A percentile compares a stretch with the other conserved stretches of the same genome.
Conservation (phyloP, 2,888 invertebrate genomes). For the Tipula confusa region DNA sequence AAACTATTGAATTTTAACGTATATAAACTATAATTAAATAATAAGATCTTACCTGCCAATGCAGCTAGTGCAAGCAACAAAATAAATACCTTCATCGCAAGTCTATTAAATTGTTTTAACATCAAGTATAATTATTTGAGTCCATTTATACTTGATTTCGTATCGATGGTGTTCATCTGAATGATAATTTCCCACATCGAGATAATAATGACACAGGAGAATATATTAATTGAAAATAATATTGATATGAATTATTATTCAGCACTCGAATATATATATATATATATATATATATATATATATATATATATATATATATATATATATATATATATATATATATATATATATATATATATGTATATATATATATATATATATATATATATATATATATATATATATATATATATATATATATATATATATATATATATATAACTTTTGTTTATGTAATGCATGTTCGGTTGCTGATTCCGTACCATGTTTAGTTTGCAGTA, state of each 20-base stretch:
- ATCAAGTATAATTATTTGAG: not conserved
- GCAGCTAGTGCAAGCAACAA: not conserved
- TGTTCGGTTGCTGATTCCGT: no score
- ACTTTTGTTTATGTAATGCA: no score
- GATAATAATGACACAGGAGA: no score
- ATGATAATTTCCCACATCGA: not conserved
- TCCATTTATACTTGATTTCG: not conserved
- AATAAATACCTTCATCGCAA: not conserved
- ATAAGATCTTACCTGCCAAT: not conserved
- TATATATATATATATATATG: not conserved
- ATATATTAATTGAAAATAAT: no score
- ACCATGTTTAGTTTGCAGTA: no score
- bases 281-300: not conserved
- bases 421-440: not conserved
- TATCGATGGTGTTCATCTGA: not conserved
- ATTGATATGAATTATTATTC: no score
- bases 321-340: not conserved
- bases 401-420: not conserved
- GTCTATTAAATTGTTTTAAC: not conserved
- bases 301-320: not conserved
- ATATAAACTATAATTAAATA: not conserved
- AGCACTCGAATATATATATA: not conserved
- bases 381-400: not conserved
- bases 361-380: not conserved
- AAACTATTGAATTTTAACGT: not conserved